Conservation (phyloP, 1,140 invertebrate species). For the Panonychus citri region DNA sequence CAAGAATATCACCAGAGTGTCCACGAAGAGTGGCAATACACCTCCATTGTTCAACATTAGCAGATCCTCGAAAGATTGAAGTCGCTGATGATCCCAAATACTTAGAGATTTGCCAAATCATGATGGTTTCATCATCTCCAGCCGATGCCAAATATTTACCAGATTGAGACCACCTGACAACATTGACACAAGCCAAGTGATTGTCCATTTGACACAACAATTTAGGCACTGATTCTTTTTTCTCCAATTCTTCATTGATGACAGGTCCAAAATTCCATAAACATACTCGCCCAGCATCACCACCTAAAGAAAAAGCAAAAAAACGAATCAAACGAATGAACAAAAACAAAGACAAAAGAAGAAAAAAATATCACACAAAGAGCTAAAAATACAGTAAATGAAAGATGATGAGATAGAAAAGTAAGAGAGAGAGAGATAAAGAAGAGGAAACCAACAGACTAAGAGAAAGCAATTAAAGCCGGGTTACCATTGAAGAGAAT, state of each 20-base stretch:
- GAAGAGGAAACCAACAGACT: neutral
- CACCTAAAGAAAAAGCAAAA: slow-evolving; percentile 3
- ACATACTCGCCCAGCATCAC: slow-evolving; percentile 33
- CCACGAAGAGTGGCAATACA: slow-evolving; percentile 61
- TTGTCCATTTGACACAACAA: slow-evolving; percentile 86
- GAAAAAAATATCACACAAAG: no score
- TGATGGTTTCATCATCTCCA: slow-evolving; percentile 83
- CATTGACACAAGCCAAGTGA: slow-evolving; percentile 82
- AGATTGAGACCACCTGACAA: slow-evolving; percentile 63
- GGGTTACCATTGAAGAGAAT: no score
- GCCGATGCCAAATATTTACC: slow-evolving; percentile 72
- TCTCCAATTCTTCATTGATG: slow-evolving; percentile 32
- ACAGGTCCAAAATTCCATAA: slow-evolving; percentile 88
- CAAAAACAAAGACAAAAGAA: neutral
- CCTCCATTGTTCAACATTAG: slow-evolving; percentile 75
- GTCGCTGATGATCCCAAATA: slow-evolving; percentile 24
- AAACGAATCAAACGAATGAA: slow-evolving; percentile 9
- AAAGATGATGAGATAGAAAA: neutral
- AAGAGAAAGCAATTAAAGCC: neutral
- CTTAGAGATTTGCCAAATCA: slow-evolving; percentile 54
- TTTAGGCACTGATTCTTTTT: slow-evolving; percentile 58
- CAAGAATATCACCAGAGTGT: slow-evolving; percentile 68
- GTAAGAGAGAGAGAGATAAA: neutral
- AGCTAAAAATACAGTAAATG: no score
- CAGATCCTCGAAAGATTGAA: slow-evolving; percentile 26